Base-by-base conservation (phyloP, 2,113 vertebrate genomes). In the Prolemur simus region DNA sequence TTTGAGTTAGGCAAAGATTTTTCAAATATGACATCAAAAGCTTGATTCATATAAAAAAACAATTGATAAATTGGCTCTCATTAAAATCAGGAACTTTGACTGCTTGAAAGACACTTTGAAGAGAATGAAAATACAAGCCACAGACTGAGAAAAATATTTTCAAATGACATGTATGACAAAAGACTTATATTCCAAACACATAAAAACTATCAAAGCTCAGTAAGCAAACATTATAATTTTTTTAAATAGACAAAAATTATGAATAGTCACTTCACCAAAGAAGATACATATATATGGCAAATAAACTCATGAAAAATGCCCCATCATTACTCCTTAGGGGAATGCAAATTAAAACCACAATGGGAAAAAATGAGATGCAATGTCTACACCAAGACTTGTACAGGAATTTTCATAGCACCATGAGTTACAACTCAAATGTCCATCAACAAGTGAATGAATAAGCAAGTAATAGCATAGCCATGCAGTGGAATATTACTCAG, bases 71-170 rank as follows among this genome's bases (percentile, higher is more conserved):
- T 8, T 74, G 2, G 10, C 63, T 15, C 49, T 66, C 47, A 76
- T 74, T 82, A 88, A 96, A 89, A 71, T 77, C 76, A 63, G 85
- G 63, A 71, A 93, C n/a, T 92, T 92, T 63, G 29, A 56, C 7
- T 68, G 52, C 73, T 45, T 49, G 47, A 78, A 84, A 87, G 64
- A 63, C 18, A 66, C 27, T 56, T 2, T 37, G 68, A 82, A 56
- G 66, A 78, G 13, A 92, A 78, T 58, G 49, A 84, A 84, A 78
- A 85, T 49, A 27, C 18, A 54, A 90, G 29, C 23, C 21, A 95
- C 6, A 92, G 34, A 60, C 23, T 63, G 10, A 17, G 15, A 25
- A 11, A 64, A 63, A 63, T 56, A 42, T 47, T 63, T 86, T 29
- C 32, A 93, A 89, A 87, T 71, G 37, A 25, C 58, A 82, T 87